A percentile compares a stretch with the other conserved stretches of the same genome.
Evolutionary conservation across 2,113 vertebrate species (phyloP).

Genomic region (Riparia riparia): DNA sequence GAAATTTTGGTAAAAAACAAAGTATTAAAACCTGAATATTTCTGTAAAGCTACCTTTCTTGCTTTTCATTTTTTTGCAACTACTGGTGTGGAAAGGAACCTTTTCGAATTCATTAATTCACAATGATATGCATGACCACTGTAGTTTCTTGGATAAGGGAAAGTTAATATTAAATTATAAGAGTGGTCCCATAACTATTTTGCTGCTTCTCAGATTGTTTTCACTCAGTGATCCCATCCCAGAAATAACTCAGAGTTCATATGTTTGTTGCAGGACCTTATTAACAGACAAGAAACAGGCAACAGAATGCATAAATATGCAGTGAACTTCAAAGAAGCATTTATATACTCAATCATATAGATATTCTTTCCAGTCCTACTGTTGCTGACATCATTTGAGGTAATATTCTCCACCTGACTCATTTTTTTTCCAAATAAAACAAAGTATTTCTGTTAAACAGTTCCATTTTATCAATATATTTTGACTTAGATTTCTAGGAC

Average conservation of each 20-base stretch:
- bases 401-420: neutral
- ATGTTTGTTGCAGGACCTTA: neutral
- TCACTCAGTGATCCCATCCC: neutral
- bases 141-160: neutral
- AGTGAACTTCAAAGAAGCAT: neutral
- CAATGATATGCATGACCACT: neutral
- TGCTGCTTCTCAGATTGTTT: neutral
- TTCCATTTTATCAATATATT: neutral
- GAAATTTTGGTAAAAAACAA: neutral
- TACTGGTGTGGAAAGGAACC: neutral
- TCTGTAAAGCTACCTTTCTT: neutral
- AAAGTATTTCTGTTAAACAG: neutral
- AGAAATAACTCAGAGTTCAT: neutral
- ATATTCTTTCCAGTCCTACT: neutral
- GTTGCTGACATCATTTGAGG: neutral
- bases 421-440: neutral
- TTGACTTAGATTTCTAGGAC: neutral
- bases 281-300: neutral
- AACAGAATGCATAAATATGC: neutral
- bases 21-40: neutral
- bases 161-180: neutral
- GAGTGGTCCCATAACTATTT: neutral
- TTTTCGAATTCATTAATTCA: neutral
- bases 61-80: neutral
- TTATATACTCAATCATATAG: neutral